phyloP scores from a whole-genome alignment of 2,888 invertebrate species.

The Sepioteuthis lessoniana region DNA sequence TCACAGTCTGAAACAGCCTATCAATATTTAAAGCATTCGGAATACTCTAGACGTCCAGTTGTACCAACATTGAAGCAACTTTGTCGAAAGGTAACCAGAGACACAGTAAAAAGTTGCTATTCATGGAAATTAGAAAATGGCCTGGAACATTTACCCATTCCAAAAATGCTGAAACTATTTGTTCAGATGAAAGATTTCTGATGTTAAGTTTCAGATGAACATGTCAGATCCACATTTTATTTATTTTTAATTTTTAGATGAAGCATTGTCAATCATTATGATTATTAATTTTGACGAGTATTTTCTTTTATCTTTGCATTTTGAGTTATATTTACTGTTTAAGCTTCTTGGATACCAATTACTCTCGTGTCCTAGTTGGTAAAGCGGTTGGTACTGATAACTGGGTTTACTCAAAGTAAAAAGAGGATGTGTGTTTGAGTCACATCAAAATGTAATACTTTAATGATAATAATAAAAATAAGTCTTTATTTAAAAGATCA shows the following conservation, averaged over 20 bases:
- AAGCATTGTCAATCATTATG: no score
- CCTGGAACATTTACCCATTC: not conserved
- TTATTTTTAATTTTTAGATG: not conserved
- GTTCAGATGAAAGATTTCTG: conserved; percentile 24
- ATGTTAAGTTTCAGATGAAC: not conserved
- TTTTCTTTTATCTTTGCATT: no score
- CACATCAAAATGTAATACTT: no score
- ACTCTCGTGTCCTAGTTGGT: no score
- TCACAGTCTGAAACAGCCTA: not conserved
- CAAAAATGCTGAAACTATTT: conserved; percentile 4
- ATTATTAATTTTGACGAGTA: no score
- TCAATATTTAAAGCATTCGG: not conserved
- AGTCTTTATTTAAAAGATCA: no score
- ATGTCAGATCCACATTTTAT: not conserved
- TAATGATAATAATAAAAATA: no score
- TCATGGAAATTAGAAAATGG: not conserved
- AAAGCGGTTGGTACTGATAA: no score
- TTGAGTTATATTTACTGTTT: no score
- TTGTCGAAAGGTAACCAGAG: not conserved
- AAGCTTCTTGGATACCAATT: no score
- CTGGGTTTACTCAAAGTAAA: no score
- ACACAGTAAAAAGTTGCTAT: not conserved
- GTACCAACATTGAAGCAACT: not conserved
- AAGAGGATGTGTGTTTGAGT: no score
- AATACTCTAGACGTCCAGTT: not conserved